phyloP scores from a whole-genome alignment of 2,888 invertebrate species.

The Tipula helvola region DNA sequence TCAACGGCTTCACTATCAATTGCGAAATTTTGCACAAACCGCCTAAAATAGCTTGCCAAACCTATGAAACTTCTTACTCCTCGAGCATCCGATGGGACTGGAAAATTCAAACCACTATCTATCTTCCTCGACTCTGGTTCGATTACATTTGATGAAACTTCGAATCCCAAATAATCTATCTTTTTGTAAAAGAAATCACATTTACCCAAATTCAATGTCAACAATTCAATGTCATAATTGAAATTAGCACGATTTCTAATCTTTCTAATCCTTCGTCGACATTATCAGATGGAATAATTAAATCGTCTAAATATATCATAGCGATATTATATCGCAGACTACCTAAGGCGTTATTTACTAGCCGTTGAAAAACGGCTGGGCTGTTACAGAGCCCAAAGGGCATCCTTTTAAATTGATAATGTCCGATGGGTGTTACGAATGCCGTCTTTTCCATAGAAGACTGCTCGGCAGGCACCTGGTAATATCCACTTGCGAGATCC shows the following conservation, averaged over 20 bases:
- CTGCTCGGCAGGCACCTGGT: no score
- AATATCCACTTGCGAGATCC: no score
- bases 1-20: not conserved
- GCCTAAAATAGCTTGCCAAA: constrained; percentile 8
- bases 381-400: no score
- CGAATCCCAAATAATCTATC: no score
- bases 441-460: no score
- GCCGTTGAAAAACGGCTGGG: no score
- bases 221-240: not conserved
- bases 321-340: constrained; percentile 13
- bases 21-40: constrained; percentile 5
- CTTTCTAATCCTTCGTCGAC: constrained; percentile 16
- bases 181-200: constrained; percentile 19
- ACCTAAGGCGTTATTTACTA: constrained; percentile 8
- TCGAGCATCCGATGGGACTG: constrained; percentile 15
- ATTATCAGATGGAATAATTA: constrained; percentile 13
- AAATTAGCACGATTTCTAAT: no score
- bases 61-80: no score
- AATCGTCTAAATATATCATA: constrained; percentile 20
- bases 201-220: constrained; percentile 14
- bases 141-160: constrained; percentile 14
- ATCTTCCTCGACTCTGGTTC: constrained; percentile 16
- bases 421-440: no score
- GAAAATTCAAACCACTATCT: constrained; percentile 14
- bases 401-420: no score